Evolutionary conservation across 2,113 vertebrate species (phyloP).

Genomic region (Lycocorax pyrrhopterus): DNA sequence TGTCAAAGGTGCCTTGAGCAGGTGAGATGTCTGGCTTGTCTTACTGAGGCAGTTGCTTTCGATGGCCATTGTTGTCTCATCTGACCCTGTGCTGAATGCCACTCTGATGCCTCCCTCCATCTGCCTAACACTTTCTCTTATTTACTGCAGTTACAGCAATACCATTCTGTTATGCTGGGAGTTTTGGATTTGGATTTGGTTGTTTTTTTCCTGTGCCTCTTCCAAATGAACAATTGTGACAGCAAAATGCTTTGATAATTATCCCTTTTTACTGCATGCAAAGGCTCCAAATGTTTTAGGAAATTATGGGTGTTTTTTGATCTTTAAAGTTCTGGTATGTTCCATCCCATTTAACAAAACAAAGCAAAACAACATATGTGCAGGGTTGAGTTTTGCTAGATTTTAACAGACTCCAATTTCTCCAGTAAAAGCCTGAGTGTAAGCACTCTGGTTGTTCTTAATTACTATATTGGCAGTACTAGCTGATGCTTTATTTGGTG

Average conservation of each 20-base stretch:
- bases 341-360: constrained; percentile 58
- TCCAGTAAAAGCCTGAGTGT: constrained; percentile 3
- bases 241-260: constrained; percentile 5
- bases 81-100: neutral
- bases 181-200: neutral
- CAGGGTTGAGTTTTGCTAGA: constrained; percentile 40
- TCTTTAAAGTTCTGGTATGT: constrained; percentile 52
- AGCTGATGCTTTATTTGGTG: neutral
- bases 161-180: neutral
- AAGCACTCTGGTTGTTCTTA: neutral
- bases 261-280: neutral
- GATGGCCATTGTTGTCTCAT: neutral
- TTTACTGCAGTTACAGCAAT: neutral
- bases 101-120: neutral
- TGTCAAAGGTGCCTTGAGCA: neutral
- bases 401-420: constrained; percentile 31
- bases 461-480: constrained; percentile 32
- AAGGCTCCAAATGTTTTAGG: constrained; percentile 27
- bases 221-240: constrained; percentile 35
- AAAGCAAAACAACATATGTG: constrained; percentile 64
- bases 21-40: neutral
- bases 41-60: rapidly evolving
- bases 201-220: neutral
- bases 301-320: constrained; percentile 15
- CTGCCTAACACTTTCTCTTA: neutral